A percentile compares a stretch with the other conserved stretches of the same genome.
phyloP scores from a whole-genome alignment of 1,140 invertebrate genomes.

The Apis dorsata region DNA sequence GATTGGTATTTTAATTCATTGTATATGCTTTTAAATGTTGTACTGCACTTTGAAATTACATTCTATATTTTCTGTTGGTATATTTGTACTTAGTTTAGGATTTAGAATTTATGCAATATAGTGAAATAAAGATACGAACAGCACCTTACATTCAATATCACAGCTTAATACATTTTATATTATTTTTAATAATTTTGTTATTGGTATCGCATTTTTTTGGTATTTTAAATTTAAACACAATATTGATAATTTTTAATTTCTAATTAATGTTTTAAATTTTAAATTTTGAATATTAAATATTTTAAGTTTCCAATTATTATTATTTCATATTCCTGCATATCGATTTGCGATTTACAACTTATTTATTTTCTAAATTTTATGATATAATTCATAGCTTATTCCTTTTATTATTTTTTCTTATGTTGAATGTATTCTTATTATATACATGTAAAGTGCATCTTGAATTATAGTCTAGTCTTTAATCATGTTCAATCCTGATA shows the following conservation, averaged over 20 bases:
- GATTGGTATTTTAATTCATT: slow-evolving; percentile 22
- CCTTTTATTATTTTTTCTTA: neutral
- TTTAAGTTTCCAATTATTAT: neutral
- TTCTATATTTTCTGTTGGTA: slow-evolving; percentile 10
- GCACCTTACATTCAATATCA: slow-evolving; percentile 44
- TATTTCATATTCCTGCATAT: neutral
- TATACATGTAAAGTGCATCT: neutral
- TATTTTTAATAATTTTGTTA: neutral
- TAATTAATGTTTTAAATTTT: neutral
- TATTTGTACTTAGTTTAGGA: slow-evolving; percentile 40
- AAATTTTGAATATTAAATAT: neutral
- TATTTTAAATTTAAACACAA: neutral
- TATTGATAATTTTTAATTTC: neutral
- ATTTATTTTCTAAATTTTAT: neutral
- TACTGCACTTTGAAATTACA: slow-evolving; percentile 12
- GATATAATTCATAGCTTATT: slow-evolving; percentile 5
- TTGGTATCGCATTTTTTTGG: neutral
- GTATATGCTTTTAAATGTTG: slow-evolving; percentile 3
- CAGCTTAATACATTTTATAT: slow-evolving; percentile 36
- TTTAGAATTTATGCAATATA: slow-evolving; percentile 26
- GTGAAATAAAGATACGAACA: slow-evolving; percentile 26
- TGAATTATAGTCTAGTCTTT: too few species aligned
- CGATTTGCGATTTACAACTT: neutral
- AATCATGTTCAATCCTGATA: neutral
- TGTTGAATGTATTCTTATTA: neutral